Evolutionary conservation across 92 coral and sea anemone genomes (phyloP), one percentile per base, ranked within the genome.

Genomic region (Parazoanthus atlanticus): DNA sequence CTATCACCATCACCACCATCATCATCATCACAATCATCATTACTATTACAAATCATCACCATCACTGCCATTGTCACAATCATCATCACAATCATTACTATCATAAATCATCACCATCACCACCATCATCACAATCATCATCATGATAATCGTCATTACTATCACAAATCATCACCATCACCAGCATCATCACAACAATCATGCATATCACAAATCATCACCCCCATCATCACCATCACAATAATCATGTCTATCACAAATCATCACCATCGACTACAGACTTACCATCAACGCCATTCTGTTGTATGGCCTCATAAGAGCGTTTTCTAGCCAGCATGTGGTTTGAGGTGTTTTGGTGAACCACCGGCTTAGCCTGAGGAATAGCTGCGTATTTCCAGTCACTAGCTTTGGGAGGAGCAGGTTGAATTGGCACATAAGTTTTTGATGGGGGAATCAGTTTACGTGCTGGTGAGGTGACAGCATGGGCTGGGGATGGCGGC

Each of bases 201-300:
- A 76, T 25, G n/a, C n/a, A 8, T 30, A 76, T 7, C 5, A 38
- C 31, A 8, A 19, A 19, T 40, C 67, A 76, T 52, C n/a, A 56
- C 8, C 85, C 29, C 6, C 46, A 29, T 16, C 25, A 30, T 30
- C 52, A 58, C 3, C 52, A 32, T 30, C 13, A 58, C 30, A 3
- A 12, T 30, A 3, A 73, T 19, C 47, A 76, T 25, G n/a, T n/a
- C 23, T 30, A 76, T 7, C 5, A 38, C 31, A 8, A 19, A 19
- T 40, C 64, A 78, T 78, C 33, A 15, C 21, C 34, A 41, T 29
- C 36, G 1, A 40, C 19, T 34, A 19, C 33, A 28, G 34, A 85
- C 98, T 82, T 86, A 97, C 99, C 98, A 74, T 97, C 99, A 49
- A 97, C 90, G 21, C 99, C 99, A 84, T 97, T 97, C 89, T 97